phyloP scores from a whole-genome alignment of 2,888 invertebrate genomes.

The Drosophila atroscutellata region DNA sequence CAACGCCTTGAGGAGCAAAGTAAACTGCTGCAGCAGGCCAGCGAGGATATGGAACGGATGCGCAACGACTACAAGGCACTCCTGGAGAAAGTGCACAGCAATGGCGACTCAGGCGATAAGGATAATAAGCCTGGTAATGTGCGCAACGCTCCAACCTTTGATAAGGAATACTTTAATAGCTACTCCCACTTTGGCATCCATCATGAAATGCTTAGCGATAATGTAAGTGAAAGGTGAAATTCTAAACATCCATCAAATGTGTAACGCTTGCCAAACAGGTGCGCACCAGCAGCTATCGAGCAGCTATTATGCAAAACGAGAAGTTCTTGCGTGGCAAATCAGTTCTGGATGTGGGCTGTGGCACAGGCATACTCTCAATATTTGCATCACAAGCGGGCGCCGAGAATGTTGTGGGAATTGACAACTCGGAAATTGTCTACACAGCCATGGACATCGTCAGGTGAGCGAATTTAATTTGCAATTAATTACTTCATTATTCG shows the following conservation, averaged over 20 bases:
- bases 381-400: slow-evolving; percentile 98
- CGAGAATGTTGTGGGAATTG: slow-evolving; percentile 94
- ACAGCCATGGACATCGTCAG: slow-evolving; percentile 97
- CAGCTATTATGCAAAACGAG: slow-evolving; percentile 92
- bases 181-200: slow-evolving; percentile 97
- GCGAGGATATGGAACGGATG: slow-evolving; percentile 82
- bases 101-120: slow-evolving; percentile 9
- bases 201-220: slow-evolving; percentile 96
- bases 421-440: slow-evolving; percentile 97
- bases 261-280: slow-evolving; percentile 82
- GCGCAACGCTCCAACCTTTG: slow-evolving; percentile 81
- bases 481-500: background rate
- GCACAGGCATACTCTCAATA: slow-evolving; percentile 98
- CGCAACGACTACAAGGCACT: slow-evolving; percentile 73
- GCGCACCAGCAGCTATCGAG: slow-evolving; percentile 94
- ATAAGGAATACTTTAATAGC: slow-evolving; percentile 92
- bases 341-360: slow-evolving; percentile 98
- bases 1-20: slow-evolving; percentile 87
- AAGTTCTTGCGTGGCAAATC: slow-evolving; percentile 89
- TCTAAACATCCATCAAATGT: background rate
- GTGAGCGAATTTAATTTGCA: slow-evolving; percentile 82
- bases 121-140: slow-evolving; percentile 74
- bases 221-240: slow-evolving; percentile 62
- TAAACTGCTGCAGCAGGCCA: slow-evolving; percentile 87
- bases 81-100: slow-evolving; percentile 66